Conservation (phyloP, 2,113 vertebrate species). For the Ceyx cyanopectus region DNA sequence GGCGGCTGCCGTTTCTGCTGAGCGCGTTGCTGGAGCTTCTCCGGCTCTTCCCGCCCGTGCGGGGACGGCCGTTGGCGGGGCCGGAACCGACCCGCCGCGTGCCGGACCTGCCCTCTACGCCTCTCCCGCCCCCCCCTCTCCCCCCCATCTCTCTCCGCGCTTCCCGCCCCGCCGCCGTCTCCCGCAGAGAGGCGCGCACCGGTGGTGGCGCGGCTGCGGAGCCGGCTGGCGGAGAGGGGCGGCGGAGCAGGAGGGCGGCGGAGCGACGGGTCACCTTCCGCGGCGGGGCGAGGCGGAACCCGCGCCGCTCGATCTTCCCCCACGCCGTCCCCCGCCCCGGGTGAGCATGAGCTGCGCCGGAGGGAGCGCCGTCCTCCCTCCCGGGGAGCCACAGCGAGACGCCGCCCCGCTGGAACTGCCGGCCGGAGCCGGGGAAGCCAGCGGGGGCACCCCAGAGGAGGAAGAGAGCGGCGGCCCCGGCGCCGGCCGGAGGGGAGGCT, state of each 20-base stretch:
- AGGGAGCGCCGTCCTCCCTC: neutral
- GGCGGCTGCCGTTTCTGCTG: no score
- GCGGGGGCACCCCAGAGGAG: conserved; percentile 14
- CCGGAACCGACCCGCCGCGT: neutral
- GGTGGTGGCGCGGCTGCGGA: neutral
- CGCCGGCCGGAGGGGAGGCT: neutral
- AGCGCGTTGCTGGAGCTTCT: no score
- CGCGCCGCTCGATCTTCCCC: neutral
- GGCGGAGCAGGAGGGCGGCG: neutral
- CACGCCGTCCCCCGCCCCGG: neutral
- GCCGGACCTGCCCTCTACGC: neutral
- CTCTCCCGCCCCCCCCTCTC: conserved; percentile 5
- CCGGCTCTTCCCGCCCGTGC: neutral
- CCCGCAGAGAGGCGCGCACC: neutral
- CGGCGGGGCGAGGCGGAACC: neutral
- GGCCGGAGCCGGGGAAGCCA: neutral
- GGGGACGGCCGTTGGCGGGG: neutral
- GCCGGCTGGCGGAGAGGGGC: neutral
- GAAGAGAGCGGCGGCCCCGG: neutral
- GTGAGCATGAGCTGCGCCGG: conserved; percentile 19
- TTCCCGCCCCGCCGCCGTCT: no score
- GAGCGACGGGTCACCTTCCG: neutral
- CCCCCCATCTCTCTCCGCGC: no score
- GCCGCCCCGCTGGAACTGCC: neutral
- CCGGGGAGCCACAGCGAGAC: neutral